phyloP scores from a whole-genome alignment of 2,797 vertebrate genomes.

The Astyanax mexicanus region DNA sequence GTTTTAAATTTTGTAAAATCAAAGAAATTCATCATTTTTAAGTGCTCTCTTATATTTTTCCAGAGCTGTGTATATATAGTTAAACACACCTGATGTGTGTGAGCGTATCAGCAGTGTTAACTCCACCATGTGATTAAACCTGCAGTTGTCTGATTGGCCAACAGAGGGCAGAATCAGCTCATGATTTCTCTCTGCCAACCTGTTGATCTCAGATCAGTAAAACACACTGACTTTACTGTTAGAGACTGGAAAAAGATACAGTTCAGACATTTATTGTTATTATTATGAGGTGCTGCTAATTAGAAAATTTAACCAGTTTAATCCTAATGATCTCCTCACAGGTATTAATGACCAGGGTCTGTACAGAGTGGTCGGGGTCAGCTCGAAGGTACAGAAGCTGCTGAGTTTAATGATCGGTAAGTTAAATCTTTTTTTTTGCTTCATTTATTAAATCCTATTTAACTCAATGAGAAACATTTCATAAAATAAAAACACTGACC shows the following conservation, averaged over 20 bases:
- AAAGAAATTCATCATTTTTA: no score
- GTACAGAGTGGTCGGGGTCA: constrained; percentile 97
- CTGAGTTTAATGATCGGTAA: constrained; percentile 95
- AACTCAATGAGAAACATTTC: no score
- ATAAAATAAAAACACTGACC: no score
- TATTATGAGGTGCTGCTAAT: not conserved
- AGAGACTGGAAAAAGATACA: not conserved
- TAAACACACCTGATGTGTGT: no score
- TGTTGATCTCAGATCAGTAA: constrained; percentile 14
- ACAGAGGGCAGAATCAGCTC: constrained; percentile 72
- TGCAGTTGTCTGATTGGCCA: constrained; percentile 57
- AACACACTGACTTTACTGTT: no score
- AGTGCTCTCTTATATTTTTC: no score
- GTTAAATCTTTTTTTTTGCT: constrained; percentile 58
- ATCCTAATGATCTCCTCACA: constrained; percentile 65
- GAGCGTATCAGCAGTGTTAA: no score
- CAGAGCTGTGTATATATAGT: no score
- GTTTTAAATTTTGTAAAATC: no score
- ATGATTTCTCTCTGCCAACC: not conserved
- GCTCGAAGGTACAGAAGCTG: constrained; percentile 98
- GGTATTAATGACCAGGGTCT: constrained; percentile 98
- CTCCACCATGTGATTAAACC: not conserved
- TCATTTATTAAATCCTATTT: no score
- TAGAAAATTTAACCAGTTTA: not conserved
- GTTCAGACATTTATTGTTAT: no score